These are phyloP conservation scores for Cyclopterus lumpus DNA, from an alignment of 2,797 vertebrate species.

Conservation along the genomic window DNA sequence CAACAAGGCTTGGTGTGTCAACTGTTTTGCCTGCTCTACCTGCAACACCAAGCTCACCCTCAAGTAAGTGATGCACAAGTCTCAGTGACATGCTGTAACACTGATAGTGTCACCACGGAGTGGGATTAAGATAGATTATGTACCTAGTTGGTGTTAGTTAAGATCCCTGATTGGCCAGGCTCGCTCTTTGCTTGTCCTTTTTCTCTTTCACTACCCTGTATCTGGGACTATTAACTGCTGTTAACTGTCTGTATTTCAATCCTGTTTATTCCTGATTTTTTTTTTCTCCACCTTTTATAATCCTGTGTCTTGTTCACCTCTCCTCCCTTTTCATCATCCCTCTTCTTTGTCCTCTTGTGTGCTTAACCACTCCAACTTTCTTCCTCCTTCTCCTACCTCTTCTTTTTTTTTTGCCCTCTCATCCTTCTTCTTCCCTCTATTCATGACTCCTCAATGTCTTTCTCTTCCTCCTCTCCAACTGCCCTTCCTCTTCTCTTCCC, in stretches of 20 bases:
- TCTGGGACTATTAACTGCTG: conserved; percentile 22
- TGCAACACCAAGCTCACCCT: conserved; percentile 99
- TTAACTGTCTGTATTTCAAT: conserved; percentile 27
- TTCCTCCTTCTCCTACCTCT: conserved; percentile 5
- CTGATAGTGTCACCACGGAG: not conserved
- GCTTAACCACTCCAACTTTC: not conserved
- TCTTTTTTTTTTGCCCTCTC: not conserved
- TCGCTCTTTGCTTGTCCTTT: conserved; percentile 20
- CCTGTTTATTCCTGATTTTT: conserved; percentile 7
- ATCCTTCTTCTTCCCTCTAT: not conserved
- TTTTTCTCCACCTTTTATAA: conserved; percentile 24
- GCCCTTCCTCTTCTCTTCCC: conserved; percentile 9
- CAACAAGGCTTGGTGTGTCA: conserved; percentile 99
- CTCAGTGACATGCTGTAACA: not conserved
- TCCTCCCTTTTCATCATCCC: conserved; percentile 13
- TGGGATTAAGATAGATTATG: not conserved
- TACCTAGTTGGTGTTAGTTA: not conserved
- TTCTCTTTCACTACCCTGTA: conserved; percentile 12
- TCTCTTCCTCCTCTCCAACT: conserved; percentile 12
- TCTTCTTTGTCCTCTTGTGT: conserved; percentile 8
- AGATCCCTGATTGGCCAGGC: not conserved
- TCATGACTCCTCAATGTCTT: not conserved
- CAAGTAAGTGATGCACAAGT: conserved; percentile 88
- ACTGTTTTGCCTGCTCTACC: conserved; percentile 97
- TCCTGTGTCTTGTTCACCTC: conserved; percentile 10